phyloP scores from a whole-genome alignment of 2,888 invertebrate species.

The Drosophila antonietae region DNA sequence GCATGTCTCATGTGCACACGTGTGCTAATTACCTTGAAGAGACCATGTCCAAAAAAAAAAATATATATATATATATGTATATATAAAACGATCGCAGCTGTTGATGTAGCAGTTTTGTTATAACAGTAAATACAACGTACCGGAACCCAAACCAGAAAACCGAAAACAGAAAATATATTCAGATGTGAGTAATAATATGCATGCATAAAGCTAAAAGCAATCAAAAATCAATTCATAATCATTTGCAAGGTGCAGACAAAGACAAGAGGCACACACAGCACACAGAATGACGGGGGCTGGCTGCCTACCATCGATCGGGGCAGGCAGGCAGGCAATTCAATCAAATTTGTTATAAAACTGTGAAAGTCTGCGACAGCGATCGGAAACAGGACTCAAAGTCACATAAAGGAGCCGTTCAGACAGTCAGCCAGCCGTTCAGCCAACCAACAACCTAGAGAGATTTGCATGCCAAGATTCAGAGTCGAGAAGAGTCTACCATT shows the following conservation, averaged over 20 bases:
- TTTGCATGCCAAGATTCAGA: conserved; percentile 51
- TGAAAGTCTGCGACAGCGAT: conserved; percentile 74
- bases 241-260: conserved; percentile 81
- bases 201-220: conserved; percentile 66
- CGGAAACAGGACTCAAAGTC: conserved; percentile 78
- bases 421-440: neutral
- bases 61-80: no score
- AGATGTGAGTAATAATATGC: conserved; percentile 43
- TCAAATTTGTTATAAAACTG: conserved; percentile 83
- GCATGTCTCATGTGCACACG: conserved; percentile 37
- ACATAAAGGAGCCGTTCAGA: conserved; percentile 19
- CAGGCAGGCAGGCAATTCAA: conserved; percentile 62
- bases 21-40: conserved; percentile 67
- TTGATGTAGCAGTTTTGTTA: conserved; percentile 8
- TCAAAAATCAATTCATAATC: conserved; percentile 84
- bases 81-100: conserved; percentile 30
- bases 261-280: conserved; percentile 2
- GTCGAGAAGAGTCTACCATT: conserved; percentile 49
- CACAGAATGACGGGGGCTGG: conserved; percentile 9
- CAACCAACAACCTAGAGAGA: conserved; percentile 25
- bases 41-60: neutral
- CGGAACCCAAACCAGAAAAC: conserved; percentile 3
- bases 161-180: conserved; percentile 29
- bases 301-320: conserved; percentile 16
- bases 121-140: conserved; percentile 54